Percentiles rank a stretch among this genome's conserved stretches.
phyloP scores from a whole-genome alignment of 2,113 vertebrate genomes.

The Trochalopteron elliotii region DNA sequence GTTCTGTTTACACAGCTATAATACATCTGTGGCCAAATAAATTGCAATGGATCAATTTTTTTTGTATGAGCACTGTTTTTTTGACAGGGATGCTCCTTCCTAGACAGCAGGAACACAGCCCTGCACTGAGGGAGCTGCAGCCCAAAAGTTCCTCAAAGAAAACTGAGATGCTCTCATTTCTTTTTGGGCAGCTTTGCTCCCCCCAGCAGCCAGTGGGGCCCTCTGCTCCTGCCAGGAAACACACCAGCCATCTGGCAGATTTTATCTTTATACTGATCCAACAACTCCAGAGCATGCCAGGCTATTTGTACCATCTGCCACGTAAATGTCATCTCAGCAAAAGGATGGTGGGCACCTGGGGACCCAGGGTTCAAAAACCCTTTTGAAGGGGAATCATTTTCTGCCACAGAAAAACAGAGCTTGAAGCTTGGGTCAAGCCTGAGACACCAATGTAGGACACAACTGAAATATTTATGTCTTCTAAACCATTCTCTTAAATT shows the following conservation, averaged over 20 bases:
- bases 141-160: background rate
- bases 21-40: background rate
- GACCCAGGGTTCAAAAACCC: background rate
- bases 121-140: accelerated
- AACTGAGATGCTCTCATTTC: background rate
- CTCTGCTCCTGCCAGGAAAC: constrained; percentile 13
- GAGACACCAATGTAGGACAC: background rate
- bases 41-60: background rate
- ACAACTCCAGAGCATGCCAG: constrained; percentile 17
- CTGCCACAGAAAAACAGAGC: background rate
- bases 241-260: constrained; percentile 35
- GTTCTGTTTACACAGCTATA: background rate
- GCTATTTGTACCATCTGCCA: constrained; percentile 61
- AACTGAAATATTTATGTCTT: background rate
- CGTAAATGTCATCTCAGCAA: background rate
- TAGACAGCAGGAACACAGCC: background rate
- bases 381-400: background rate
- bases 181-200: background rate
- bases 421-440: background rate
- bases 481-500: background rate
- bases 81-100: background rate
- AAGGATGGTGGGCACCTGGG: constrained; percentile 33
- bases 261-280: constrained; percentile 4
- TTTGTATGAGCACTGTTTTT: no score
- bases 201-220: background rate